Base-by-base conservation (phyloP, 2,113 vertebrate genomes). In the Centropus unirufus region DNA sequence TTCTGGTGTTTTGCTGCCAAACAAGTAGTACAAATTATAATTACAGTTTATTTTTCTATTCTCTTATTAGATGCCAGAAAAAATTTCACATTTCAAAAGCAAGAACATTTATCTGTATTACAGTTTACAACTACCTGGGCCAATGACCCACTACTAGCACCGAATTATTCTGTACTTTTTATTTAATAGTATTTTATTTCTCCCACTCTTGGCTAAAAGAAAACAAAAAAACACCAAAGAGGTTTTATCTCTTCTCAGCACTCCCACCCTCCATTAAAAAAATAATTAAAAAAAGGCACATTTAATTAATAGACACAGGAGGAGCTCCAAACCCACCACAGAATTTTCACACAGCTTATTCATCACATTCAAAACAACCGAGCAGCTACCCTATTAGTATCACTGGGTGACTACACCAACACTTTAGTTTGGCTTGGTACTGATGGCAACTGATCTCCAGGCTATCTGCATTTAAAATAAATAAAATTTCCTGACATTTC, bases 281-380 rank as follows among this genome's bases (percentile, higher is more conserved):
- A 97, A 89, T 95, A 97, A 96, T 94, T 97, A 81, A 79, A 97
- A 97, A 95, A 98, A 97, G 97, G 67, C 66, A 84, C 68, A 61
- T 94, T 87, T 95, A 97, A 97, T 97, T 98, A 98, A 98, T 87
- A 95, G 81, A 61, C 96, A 93, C 93, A 95, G 83, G 61, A 97
- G 87, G 87, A 97, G 68, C 85, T 97, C 76, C 79, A 97, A 95
- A 97, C 42, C 90, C 90, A 94, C 40, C 36, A 62, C 57, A 92
- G 95, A 87, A 89, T 93, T 97, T 92, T 91, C 78, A 94, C 77
- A 87, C 32, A 95, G 87, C 54, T 94, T 97, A 59, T 87, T 97
- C 93, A 97, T 92, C 89, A 95, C 96, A 91, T 87, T 94, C 83
- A 96, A 97, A 97, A 97, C 92, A 97, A 94, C 94, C 95, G 94